Base-by-base conservation (phyloP, 1,140 invertebrate genomes). In the Pteromalus puparum region DNA sequence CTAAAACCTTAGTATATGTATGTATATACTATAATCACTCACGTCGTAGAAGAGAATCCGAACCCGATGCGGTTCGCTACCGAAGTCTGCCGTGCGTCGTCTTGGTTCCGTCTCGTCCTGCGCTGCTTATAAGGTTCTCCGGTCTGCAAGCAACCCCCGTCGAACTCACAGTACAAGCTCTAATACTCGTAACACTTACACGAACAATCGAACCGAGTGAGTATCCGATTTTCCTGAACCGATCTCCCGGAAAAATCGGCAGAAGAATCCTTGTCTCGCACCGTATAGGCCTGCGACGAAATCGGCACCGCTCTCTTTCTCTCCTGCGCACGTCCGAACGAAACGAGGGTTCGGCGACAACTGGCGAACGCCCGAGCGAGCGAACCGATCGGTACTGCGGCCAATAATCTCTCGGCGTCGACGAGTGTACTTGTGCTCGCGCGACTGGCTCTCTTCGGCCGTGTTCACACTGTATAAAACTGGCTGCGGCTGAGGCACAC, bases 311-410 rank as follows among this genome's bases (percentile, higher is more conserved):
- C 34, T 68, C 38, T 68, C 15, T 79, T 79, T 30, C 46, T 21
- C 81, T 61, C 2, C 53, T n/a, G 53, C 53, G 70, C 80, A 90
- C 91, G 90, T 92, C 91, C 91, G 91, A 91, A 86, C 91, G 85
- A 89, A 89, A 90, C 90, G 89, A 89, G 89, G 89, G 86, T 90
- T 90, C 90, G 88, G 91, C 91, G 90, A 92, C 90, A 91, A 92
- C 88, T 90, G 89, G 87, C 89, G 87, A 86, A 83, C 87, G 87
- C 86, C 61, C 61, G 74, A 24, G 5, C 26, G 12, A 81, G n/a
- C 53, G 30, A 48, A 24, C 21, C 65, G 82, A 78, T 78, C 75
- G 82, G 75, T 73, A 74, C 7, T 26, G 28, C 80, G 70, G 68
- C 53, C 53, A 61, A 61, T 61, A 61, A 61, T 61, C 53, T 61